A percentile compares a stretch with the other conserved stretches of the same genome.
These are phyloP conservation scores for Bimastos eiseni DNA, from an alignment of 2,888 invertebrate genomes.

Conservation along the genomic window DNA sequence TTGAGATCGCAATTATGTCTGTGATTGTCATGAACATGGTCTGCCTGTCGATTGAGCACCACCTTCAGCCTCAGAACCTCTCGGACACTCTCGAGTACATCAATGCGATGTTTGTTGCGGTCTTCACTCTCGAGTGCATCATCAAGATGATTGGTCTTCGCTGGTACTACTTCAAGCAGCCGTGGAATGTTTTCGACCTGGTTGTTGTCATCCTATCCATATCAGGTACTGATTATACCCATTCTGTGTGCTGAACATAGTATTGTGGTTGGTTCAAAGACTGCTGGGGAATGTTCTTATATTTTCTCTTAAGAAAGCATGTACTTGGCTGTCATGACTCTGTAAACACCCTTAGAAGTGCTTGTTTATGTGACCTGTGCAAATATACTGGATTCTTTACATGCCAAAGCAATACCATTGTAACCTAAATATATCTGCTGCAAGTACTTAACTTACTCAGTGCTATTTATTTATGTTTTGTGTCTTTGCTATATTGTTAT, in stretches of 20 bases:
- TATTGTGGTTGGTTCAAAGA: not conserved
- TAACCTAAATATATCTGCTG: not conserved
- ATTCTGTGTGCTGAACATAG: not conserved
- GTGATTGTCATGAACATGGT: conserved; percentile 98
- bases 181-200: conserved; percentile 99
- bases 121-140: conserved; percentile 96
- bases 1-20: conserved; percentile 98
- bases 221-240: conserved; percentile 72
- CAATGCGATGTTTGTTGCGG: conserved; percentile 96
- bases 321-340: not conserved
- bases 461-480: not conserved
- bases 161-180: conserved; percentile 97
- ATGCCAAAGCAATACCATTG: not conserved
- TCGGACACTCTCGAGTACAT: conserved; percentile 80
- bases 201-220: conserved; percentile 97
- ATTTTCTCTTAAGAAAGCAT: not conserved
- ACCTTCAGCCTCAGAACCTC: conserved; percentile 72
- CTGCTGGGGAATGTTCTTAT: not conserved
- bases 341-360: not conserved
- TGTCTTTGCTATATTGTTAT: not conserved
- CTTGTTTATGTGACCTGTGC: not conserved
- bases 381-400: not conserved
- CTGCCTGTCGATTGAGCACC: conserved; percentile 97
- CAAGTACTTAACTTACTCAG: not conserved
- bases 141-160: conserved; percentile 96